Conservation (phyloP, 1,140 invertebrate genomes). For the Acromyrmex charruanus region DNA sequence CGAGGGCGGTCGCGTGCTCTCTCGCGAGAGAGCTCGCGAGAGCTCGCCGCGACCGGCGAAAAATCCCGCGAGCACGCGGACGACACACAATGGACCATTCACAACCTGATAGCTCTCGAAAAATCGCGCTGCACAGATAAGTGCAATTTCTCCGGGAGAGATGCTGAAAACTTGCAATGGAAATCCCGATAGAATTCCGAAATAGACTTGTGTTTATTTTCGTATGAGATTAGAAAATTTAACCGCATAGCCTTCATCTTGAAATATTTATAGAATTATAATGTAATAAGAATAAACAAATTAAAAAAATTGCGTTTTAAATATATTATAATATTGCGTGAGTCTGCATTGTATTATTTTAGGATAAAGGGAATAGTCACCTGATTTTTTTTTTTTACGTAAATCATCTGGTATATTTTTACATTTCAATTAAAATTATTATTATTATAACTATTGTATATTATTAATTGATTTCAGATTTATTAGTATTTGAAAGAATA, state of each 20-base stretch:
- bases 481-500: too few relatives aligned
- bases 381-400: too few relatives aligned
- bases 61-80: conserved; percentile 73
- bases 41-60: conserved; percentile 74
- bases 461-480: too few relatives aligned
- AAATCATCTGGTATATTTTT: too few relatives aligned
- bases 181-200: background rate
- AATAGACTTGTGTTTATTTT: background rate
- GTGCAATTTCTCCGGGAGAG: conserved; percentile 34
- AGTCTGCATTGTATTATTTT: background rate
- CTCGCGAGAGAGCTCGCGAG: conserved; percentile 79
- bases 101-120: conserved; percentile 64
- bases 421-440: too few relatives aligned
- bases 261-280: background rate
- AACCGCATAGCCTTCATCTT: background rate
- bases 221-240: background rate
- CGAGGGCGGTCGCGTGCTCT: conserved; percentile 77
- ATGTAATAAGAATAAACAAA: background rate
- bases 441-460: too few relatives aligned
- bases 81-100: conserved; percentile 79
- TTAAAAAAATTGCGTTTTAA: background rate
- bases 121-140: conserved; percentile 35
- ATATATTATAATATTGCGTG: background rate
- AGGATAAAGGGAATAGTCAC: background rate
- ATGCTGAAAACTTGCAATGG: background rate